Evolutionary conservation across 1,140 invertebrate species (phyloP), one percentile per base, ranked within the genome.

Genomic region (Gryllus bimaculatus): DNA sequence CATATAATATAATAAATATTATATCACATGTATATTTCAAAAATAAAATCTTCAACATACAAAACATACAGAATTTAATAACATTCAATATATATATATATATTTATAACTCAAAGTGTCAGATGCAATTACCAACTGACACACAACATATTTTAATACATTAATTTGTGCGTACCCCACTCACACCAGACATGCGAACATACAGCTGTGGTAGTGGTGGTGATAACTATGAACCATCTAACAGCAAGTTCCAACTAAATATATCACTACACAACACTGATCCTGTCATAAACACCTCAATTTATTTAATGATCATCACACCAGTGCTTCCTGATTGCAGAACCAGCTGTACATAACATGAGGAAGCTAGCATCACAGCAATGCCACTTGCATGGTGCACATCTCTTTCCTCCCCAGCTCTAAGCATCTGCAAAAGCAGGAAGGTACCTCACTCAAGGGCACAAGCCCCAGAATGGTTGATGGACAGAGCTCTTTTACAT

Each of bases 11-110:
- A 66, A 66, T 66, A 66, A 66, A 13, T 66, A 66, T 66, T 66
- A 66, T 66, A 66, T 66, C 54, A 66, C 54, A 66, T 66, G 54
- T 66, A 66, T 66, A 66, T 66, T 66, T 66, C 54, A 66, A 66
- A 66, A 66, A 66, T 66, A 66, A 66, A 66, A 66, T 66, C 54
- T 66, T 66, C 54, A 13, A 66, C 10, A 13, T 13, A 10, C 10
- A 66, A 66, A 66, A 66, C 54, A 66, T 66, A 39, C 26, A 66
- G 54, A 66, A 66, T 66, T 66, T 66, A 66, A 66, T 66, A 66
- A 66, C 54, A 66, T 66, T 66, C 54, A 66, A 66, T 66, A 66
- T 66, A 66, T 66, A 66, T 66, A 66, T 39, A 39, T 39, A 39
- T 39, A 39, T 39, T 39, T 39, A 39, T 66, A 66, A 66, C 54